Base-by-base conservation (phyloP, 1,140 invertebrate species). In the Penaeus japonicus region DNA sequence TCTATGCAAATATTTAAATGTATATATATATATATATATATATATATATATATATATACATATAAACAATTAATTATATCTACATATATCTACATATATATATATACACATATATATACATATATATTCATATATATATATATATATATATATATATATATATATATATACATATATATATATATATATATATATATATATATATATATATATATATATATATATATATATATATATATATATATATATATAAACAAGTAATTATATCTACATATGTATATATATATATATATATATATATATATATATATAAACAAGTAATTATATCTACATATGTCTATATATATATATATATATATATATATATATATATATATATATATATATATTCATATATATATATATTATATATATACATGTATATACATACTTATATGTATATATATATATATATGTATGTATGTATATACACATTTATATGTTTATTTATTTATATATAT, bases 91-190 rank as follows among this genome's bases (percentile, higher is more conserved):
- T 27, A 12, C 12, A 12, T 22, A 12, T n/a, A 12, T 65, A 12
- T 27, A 12, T 27, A 12, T 27, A 65, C 12, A 12, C 59, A 65
- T 27, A 65, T 27, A 65, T 17, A 4, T 2, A 65, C 62, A 65
- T 4, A 65, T 7, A 2, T 27, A 15, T 27, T 12, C 4, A 70
- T 30, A 70, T 70, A 70, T 0, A 70, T 70, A 70, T n/a, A 70
- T 70, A 70, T 15, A 70, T 70, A 70, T n/a, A 70, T 70, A 70
- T n/a, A 70, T 70, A 70, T n/a, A 70, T 70, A 70, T n/a, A 70
- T 70, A 30, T n/a, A 30, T 65, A 30, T 0, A 30, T 70, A 30
- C 20, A 30, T 70, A 17, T 4, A 30, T 70, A 30, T 22, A 17
- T 70, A 30, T 70, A 30, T 59, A 30, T 70, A 30, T 70, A 30